Evolutionary conservation across 2,113 vertebrate genomes (phyloP).

Genomic region (Taxidea taxus): DNA sequence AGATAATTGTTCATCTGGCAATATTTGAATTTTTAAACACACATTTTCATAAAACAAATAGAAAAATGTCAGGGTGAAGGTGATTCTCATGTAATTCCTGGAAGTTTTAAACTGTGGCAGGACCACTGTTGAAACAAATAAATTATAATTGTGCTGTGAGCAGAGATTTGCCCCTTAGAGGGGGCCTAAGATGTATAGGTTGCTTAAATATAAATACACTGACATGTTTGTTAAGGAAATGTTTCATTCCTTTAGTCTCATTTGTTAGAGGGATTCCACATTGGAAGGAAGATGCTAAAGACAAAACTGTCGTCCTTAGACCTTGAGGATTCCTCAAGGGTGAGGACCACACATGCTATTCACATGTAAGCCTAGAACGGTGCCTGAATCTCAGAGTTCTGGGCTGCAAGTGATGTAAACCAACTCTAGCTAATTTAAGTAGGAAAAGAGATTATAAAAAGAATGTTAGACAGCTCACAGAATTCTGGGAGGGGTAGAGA

Average conservation of each 20-base stretch:
- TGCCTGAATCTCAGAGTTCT: not conserved
- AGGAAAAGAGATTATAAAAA: not conserved
- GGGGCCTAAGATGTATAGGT: not conserved
- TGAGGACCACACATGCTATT: not conserved
- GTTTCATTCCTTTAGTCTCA: not conserved
- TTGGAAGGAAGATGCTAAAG: not conserved
- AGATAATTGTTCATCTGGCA: not conserved
- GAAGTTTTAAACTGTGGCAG: not conserved
- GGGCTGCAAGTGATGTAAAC: not conserved
- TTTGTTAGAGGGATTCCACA: not conserved
- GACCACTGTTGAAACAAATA: not conserved
- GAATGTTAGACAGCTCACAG: not conserved
- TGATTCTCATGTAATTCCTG: not conserved
- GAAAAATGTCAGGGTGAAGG: not conserved
- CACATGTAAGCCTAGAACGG: not conserved
- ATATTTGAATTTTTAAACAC: slow-evolving; percentile 32
- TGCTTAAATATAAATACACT: not conserved
- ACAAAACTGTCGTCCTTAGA: not conserved
- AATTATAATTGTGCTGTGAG: not conserved
- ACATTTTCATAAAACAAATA: not conserved
- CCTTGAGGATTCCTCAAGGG: not conserved
- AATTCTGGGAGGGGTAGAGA: not conserved
- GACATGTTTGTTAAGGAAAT: not conserved
- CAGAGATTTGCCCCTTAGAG: not conserved
- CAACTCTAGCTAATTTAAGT: not conserved